These are phyloP conservation scores for Antheraea pernyi DNA, from an alignment of 1,140 invertebrate species.

Conservation along the genomic window DNA sequence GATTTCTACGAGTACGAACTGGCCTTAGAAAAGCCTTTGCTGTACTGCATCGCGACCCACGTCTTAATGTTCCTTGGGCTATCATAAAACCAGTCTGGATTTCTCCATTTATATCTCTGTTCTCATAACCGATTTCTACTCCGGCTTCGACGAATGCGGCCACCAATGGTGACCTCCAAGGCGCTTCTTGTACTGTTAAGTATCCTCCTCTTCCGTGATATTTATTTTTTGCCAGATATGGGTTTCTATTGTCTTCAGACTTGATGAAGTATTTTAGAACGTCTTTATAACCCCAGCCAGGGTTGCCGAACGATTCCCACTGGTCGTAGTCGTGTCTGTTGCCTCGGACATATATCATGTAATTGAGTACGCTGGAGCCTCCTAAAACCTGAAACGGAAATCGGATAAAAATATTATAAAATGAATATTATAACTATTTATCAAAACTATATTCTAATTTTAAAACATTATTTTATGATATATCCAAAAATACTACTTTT, in stretches of 20 bases:
- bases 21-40: slow-evolving; percentile 94
- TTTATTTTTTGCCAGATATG: slow-evolving; percentile 84
- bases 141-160: slow-evolving; percentile 92
- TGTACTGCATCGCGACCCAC: slow-evolving; percentile 93
- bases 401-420: not conserved
- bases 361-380: slow-evolving; percentile 95
- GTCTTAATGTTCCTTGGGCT: slow-evolving; percentile 92
- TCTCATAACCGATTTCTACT: slow-evolving; percentile 91
- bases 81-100: slow-evolving; percentile 92
- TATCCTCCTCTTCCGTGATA: slow-evolving; percentile 89
- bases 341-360: slow-evolving; percentile 96
- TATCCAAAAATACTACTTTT: too few species aligned
- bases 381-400: slow-evolving; percentile 83
- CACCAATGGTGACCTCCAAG: slow-evolving; percentile 90
- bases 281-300: slow-evolving; percentile 94
- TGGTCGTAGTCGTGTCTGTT: slow-evolving; percentile 91
- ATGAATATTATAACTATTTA: not conserved
- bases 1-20: slow-evolving; percentile 86
- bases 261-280: slow-evolving; percentile 94
- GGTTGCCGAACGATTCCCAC: slow-evolving; percentile 93
- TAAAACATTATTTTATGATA: too few species aligned
- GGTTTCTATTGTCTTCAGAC: slow-evolving; percentile 93
- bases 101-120: slow-evolving; percentile 92
- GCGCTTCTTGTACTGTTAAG: slow-evolving; percentile 90
- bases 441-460: too few species aligned